Evolutionary conservation across 2,797 vertebrate genomes (phyloP), one percentile per base, ranked within the genome.

Genomic region (Poecilia velifera): DNA sequence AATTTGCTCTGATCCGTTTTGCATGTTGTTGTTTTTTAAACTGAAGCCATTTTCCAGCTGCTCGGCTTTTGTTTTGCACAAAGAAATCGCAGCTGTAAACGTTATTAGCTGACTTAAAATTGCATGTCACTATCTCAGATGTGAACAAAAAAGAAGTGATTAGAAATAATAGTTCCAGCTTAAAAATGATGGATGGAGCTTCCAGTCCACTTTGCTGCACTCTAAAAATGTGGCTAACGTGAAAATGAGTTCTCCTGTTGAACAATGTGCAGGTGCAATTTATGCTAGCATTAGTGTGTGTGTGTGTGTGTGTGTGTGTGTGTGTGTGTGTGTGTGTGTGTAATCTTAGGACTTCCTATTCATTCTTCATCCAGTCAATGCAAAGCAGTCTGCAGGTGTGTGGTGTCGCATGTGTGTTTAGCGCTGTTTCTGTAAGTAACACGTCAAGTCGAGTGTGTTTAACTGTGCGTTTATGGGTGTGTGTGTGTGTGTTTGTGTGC

Each of bases 1-100:
- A 88, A 92, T 94, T 92, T 90, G 39, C 82, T 77, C 59, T 45
- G 47, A 88, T 91, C 86, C 83, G 81, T 79, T 89, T 88, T 87
- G 88, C 87, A 90, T 81, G 68, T 72, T 64, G 79, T 70, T 79
- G 53, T 77, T 72, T 70, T 76, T 79, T 79, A 20, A 83, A 86
- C 49, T 2, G 77, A 82, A 81, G 78, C 72, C 70, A 68, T 87
- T 92, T 89, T 83, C 88, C 90, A 92, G 88, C 86, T 93, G 90
- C 88, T 92, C 90, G 87, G 82, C 66, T 86, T 88, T 86, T 76
- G 49, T 86, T 91, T 91, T 79, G 76, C 77, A 71, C 70, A 47
- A 72, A 86, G 14, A 86, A 85, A 80, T 74, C 31, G n/a, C 76
- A 20, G 2, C 34, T 45, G 41, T 79, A 47, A 81, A 88, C 34